Percentiles rank a stretch among this genome's conserved stretches.
Conservation (phyloP, 1,140 invertebrate species). For the Microplitis demolitor region DNA sequence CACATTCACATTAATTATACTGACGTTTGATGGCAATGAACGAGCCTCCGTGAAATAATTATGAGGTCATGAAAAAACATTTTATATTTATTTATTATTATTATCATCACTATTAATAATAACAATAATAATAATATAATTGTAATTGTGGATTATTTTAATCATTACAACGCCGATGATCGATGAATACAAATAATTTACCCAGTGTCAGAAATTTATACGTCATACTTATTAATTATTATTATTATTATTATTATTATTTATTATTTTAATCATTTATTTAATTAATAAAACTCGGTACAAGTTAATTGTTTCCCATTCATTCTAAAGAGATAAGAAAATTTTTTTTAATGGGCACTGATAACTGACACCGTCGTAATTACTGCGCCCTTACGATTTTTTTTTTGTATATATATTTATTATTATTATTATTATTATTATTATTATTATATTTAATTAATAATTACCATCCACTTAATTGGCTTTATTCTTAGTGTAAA, state of each 20-base stretch:
- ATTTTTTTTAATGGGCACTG: not conserved
- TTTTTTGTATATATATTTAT: no score
- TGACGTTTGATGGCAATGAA: slow-evolving; percentile 33
- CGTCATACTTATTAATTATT: no score
- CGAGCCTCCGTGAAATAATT: not conserved
- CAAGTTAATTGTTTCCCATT: not conserved
- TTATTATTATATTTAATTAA: not conserved
- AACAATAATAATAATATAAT: not conserved
- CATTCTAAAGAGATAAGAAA: not conserved
- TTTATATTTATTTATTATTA: not conserved
- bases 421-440: not conserved
- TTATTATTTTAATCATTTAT: no score
- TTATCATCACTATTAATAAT: not conserved
- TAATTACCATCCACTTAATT: not conserved
- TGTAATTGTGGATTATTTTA: no score
- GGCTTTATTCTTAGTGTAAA: not conserved
- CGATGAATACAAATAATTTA: no score
- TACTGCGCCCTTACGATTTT: not conserved
- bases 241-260: no score
- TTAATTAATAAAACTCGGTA: no score
- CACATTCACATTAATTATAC: slow-evolving; percentile 50
- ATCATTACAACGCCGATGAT: no score
- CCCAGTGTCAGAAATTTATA: no score
- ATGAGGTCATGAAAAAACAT: slow-evolving; percentile 17
- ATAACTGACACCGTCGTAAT: slow-evolving; percentile 1